Evolutionary conservation across 2,113 vertebrate species (phyloP), one percentile per base, ranked within the genome.

Genomic region (Poeciliopsis prolifica): DNA sequence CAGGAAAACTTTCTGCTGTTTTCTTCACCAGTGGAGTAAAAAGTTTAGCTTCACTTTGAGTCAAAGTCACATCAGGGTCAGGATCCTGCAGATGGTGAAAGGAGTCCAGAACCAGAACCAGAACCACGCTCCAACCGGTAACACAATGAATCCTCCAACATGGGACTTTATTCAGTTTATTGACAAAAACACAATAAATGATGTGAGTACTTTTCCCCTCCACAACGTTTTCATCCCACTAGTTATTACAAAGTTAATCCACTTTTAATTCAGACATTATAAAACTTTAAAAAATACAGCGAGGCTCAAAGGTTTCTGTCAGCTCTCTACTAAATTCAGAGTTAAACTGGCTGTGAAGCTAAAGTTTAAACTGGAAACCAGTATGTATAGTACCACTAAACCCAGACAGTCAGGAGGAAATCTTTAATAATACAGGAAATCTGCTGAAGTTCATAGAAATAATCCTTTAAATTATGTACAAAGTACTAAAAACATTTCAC

Each of bases 381-480:
- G 29, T 13, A 24, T 10, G 74, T 84, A 80, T 77, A 80, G 71
- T 65, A 65, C 13, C 10, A 84, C 4, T 48, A 75, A 33, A 67
- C 40, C 24, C 30, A 17, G 40, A 68, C 31, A 61, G 61, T 5
- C 0, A 71, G 40, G 71, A 77, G 63, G 3, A 63, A 63, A 28
- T 1, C 5, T 10, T 74, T 62, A 61, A 81, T 81, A 77, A 35
- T 30, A 70, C 75, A 80, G 80, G 42, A 71, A 30, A 66, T 17
- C 19, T 62, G 70, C 31, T 64, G 70, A 88, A 82, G 83, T 68
- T 79, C 68, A 81, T 66, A 82, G 33, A 87, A 83, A 78, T 48
- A 72, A 87, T 13, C 65, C 85, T 77, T 85, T 73, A 91, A 93
- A 85, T 88, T 93, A 92, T 93, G 72, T 91, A 94, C 88, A 94